phyloP scores from a whole-genome alignment of 2,113 vertebrate species.

The Guaruba guarouba region DNA sequence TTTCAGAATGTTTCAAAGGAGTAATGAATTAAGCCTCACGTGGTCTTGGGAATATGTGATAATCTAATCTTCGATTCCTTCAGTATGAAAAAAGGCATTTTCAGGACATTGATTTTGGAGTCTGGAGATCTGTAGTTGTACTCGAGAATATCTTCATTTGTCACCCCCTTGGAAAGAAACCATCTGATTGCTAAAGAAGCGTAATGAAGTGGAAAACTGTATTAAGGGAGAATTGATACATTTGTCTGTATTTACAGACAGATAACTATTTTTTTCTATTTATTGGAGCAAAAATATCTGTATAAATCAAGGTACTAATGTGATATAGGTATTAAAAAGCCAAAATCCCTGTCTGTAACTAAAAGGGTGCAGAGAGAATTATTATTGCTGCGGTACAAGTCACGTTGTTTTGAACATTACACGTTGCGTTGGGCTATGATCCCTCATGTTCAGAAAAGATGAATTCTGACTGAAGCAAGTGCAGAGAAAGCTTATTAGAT shows the following conservation, averaged over 20 bases:
- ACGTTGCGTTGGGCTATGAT: neutral
- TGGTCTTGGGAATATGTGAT: neutral
- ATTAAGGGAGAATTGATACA: neutral
- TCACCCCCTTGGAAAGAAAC: neutral
- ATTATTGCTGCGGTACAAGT: neutral
- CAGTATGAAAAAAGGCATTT: neutral
- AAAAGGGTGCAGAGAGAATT: neutral
- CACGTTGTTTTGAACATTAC: neutral
- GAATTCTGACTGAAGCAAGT: neutral
- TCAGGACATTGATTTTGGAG: neutral
- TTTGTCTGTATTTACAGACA: neutral
- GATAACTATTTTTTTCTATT: neutral
- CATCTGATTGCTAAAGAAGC: neutral
- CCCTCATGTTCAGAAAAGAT: neutral
- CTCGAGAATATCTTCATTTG: neutral
- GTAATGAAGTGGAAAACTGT: neutral
- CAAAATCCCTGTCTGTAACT: neutral
- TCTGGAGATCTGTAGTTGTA: neutral
- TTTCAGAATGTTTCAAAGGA: conserved; percentile 39
- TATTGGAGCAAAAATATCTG: neutral
- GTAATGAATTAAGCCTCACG: conserved; percentile 27
- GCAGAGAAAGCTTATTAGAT: neutral
- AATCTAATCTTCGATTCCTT: neutral
- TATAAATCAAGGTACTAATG: neutral
- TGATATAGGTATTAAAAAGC: neutral